A percentile compares a stretch with the other conserved stretches of the same genome.
These are phyloP conservation scores for Sphenopsis melanotis DNA, from an alignment of 2,797 vertebrate species.

Conservation along the genomic window DNA sequence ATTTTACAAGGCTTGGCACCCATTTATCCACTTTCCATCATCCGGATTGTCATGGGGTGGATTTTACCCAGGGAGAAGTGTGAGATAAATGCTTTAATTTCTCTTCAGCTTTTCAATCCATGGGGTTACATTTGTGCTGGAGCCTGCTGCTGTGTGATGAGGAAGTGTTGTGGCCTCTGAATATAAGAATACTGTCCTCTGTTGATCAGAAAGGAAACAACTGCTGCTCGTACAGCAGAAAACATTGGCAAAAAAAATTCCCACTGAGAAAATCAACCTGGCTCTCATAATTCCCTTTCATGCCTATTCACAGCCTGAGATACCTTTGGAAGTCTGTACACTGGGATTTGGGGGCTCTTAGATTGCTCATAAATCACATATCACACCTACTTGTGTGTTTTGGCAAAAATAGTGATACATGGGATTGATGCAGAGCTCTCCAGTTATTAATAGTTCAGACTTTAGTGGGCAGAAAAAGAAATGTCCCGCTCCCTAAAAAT, in stretches of 20 bases:
- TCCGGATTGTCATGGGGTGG: background rate
- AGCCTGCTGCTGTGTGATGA: slow-evolving; percentile 7
- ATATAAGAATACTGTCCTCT: slow-evolving; percentile 63
- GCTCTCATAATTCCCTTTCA: background rate
- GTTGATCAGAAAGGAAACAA: slow-evolving; percentile 63
- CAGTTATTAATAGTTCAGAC: background rate
- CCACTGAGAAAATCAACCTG: background rate
- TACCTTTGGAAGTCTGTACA: background rate
- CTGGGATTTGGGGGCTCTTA: background rate
- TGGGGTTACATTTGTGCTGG: background rate
- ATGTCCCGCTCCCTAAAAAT: accelerated
- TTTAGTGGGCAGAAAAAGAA: background rate
- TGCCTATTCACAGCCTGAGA: background rate
- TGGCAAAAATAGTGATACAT: background rate
- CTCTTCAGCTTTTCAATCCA: background rate
- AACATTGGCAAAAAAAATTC: background rate
- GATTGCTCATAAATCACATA: background rate
- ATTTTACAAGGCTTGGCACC: background rate
- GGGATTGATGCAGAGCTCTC: background rate
- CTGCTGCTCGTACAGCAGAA: slow-evolving; percentile 5
- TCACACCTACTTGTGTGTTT: background rate
- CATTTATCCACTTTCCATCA: background rate
- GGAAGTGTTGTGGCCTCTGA: background rate
- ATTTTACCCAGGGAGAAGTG: background rate
- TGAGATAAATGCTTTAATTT: background rate